Base-by-base conservation (phyloP, 2,797 vertebrate species). In the Epinephelus malabaricus region DNA sequence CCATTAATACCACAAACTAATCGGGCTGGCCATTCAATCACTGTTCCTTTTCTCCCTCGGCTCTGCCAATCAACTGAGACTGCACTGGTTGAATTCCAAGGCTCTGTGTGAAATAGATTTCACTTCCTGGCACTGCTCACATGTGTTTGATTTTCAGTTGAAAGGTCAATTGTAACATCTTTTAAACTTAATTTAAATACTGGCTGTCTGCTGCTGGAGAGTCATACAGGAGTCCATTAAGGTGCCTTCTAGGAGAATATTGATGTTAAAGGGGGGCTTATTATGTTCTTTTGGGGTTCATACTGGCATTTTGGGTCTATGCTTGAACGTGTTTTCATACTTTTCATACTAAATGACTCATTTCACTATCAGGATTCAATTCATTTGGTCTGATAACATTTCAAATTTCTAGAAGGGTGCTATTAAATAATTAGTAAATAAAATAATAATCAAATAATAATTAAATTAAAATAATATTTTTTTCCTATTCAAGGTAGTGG, bases 81-180 rank as follows among this genome's bases (percentile, higher is more conserved):
- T 7, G 23, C 18, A n/a, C 58, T 19, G 15, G 27, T 23, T 61
- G 53, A 68, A 80, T 73, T 77, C 54, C 72, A 59, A 51, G 40
- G 30, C 50, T 78, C 38, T 47, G 14, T 53, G 81, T 67, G 25
- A 19, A 69, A 73, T 78, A 18, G 43, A 85, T 76, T 82, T 77
- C 51, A 55, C 76, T 67, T 82, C n/a, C 47, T 47, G 51, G 10
- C 34, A 11, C 9, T 14, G n/a, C 63, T 71, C 4, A 6, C 4
- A 64, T 49, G 61, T 34, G 66, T 63, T 65, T 27, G 58, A 67
- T 47, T 23, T 53, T 34, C 51, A 73, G 64, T 27, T 49, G 21
- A 66, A 51, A 78, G 61, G 72, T 82, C 71, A 64, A 84, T 67
- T 65, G 58, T 30, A n/a, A 45, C 46, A 66, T 65, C 23, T 65